Evolutionary conservation across 2,888 invertebrate genomes (phyloP), one percentile per base, ranked within the genome.

Genomic region (Macrosiphum euphorbiae): DNA sequence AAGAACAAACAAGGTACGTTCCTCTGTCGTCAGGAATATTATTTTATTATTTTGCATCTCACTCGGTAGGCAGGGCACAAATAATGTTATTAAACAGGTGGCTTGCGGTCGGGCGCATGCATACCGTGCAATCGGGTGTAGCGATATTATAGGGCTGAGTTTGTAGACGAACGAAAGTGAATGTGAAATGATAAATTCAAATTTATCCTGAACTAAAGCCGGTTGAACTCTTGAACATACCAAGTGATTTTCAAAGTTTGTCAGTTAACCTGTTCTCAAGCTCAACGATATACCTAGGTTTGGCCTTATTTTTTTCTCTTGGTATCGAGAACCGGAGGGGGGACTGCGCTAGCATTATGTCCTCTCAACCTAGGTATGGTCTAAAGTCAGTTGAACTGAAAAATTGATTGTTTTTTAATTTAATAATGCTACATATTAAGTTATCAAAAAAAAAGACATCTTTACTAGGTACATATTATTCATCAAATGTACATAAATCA

Each of bases 1-100:
- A 94, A 87, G 67, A 94, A 90, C 61, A 94, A 94, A 90, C 85
- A 87, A 90, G 94, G 94, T 94, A 55, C 13, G n/a, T 92, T 87
- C 55, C 7, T 35, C 20, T 3, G 20, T 78, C 20, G 3, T 5
- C 20, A 55, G 55, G 16, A 13, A 52, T 3, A 52, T 52, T 11
- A 52, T 16, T 8, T 24, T 28, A 28, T 11, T 28, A 4, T 67
- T 35, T 7, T 67, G 16, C 7, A 2, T 5, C 7, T 2, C 35
- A 2, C 13, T n/a, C 35, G n/a, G n/a, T 67, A 67, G 67, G 16
- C 5, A 24, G 55, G 24, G 24, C 55, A 24, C 24, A 55, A 5
- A 11, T 61, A 11, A 10, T 28, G 11, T 61, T 61, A 3, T 28
- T 28, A 11, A 47, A 5, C 35, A 20, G 78, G 7, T 78, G 78